Evolutionary conservation across 64 coral and sea anemone genomes (phyloP).

Genomic region (Actinia tenebrosa): DNA sequence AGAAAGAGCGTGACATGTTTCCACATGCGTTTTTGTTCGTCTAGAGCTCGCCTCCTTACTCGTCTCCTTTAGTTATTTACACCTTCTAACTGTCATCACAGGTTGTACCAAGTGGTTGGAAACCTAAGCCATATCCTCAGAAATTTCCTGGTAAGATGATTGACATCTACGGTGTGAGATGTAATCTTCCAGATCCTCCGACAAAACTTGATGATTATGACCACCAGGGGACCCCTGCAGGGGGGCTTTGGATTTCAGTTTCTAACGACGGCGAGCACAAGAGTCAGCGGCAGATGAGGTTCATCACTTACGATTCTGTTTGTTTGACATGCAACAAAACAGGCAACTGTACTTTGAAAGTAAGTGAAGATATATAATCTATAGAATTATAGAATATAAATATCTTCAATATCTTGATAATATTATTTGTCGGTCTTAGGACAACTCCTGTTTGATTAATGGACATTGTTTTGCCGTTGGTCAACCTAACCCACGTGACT

Average conservation of each 20-base stretch:
- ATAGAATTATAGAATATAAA: no score
- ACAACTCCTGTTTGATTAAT: conserved; percentile 44
- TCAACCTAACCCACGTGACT: conserved; percentile 6
- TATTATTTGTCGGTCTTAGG: not conserved
- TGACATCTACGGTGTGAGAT: conserved; percentile 47
- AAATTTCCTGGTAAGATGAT: conserved; percentile 37
- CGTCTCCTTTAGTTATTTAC: not conserved
- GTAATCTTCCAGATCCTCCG: conserved; percentile 44
- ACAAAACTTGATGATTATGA: conserved; percentile 8
- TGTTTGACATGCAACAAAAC: conserved; percentile 29
- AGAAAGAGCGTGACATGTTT: not conserved
- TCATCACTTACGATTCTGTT: conserved; percentile 19
- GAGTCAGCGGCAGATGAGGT: conserved; percentile 19
- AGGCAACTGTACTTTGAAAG: not conserved
- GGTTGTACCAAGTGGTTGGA: conserved; percentile 31
- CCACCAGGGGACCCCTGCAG: conserved; percentile 37
- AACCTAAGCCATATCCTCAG: conserved; percentile 15
- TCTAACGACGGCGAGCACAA: conserved; percentile 14
- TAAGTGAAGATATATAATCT: not conserved
- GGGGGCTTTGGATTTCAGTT: conserved; percentile 14
- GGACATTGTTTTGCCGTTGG: conserved; percentile 35
- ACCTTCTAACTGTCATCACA: not conserved
- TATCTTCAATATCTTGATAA: not conserved
- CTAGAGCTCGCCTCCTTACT: not conserved
- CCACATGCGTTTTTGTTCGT: not conserved